Conservation (phyloP, 1,140 invertebrate genomes). For the Neodiprion lecontei region DNA sequence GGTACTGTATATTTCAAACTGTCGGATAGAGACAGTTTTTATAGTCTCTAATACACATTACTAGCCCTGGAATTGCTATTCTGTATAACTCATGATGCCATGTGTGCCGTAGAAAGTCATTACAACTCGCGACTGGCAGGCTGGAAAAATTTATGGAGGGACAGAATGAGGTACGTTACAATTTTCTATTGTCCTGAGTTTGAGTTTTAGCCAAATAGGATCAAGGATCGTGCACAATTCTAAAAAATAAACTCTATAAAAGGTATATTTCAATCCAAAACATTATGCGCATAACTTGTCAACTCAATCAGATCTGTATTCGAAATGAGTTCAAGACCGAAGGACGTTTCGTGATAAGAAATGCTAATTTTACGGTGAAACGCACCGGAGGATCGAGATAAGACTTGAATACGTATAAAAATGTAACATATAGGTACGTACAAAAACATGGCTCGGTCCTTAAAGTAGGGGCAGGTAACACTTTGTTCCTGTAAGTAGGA, state of each 20-base stretch:
- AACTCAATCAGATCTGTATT: slow-evolving; percentile 2
- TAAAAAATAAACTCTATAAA: too few species aligned
- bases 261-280: too few species aligned
- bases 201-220: too few species aligned
- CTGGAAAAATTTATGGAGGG: too few species aligned
- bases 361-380: slow-evolving; percentile 33
- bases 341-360: slow-evolving; percentile 29
- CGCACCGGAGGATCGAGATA: slow-evolving; percentile 23
- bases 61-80: not conserved
- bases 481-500: not conserved
- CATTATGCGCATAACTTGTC: not conserved
- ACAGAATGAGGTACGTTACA: too few species aligned
- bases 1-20: not conserved
- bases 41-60: not conserved
- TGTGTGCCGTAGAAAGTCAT: too few species aligned
- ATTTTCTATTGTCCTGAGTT: too few species aligned
- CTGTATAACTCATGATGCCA: not conserved
- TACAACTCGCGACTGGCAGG: too few species aligned
- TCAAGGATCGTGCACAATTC: too few species aligned
- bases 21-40: not conserved
- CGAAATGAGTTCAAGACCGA: slow-evolving; percentile 13
- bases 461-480: slow-evolving; percentile 14
- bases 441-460: not conserved
- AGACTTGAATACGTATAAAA: too few species aligned
- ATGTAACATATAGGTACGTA: slow-evolving; percentile 8